These are phyloP conservation scores for Sphaeramia orbicularis DNA, from an alignment of 2,797 vertebrate species.

Conservation along the genomic window DNA sequence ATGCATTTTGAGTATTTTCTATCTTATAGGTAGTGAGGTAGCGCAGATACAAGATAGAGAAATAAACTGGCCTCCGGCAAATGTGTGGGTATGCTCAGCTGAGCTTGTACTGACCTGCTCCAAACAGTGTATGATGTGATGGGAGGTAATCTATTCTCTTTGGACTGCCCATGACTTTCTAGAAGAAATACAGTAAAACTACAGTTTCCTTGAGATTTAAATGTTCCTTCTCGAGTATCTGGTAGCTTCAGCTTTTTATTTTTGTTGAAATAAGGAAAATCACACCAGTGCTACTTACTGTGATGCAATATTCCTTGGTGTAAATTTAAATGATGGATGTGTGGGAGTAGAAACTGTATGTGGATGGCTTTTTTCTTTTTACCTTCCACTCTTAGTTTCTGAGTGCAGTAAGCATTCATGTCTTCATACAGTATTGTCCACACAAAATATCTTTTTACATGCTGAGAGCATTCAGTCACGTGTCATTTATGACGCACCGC, in stretches of 20 bases:
- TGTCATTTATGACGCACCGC: slow-evolving; percentile 16
- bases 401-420: slow-evolving; percentile 57
- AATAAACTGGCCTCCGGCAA: slow-evolving; percentile 44
- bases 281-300: slow-evolving; percentile 27
- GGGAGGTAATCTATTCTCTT: slow-evolving; percentile 52
- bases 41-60: slow-evolving; percentile 19
- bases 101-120: slow-evolving; percentile 61
- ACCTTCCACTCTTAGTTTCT: slow-evolving; percentile 47
- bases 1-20: neutral
- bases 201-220: slow-evolving; percentile 23
- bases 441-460: slow-evolving; percentile 19
- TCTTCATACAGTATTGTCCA: slow-evolving; percentile 26
- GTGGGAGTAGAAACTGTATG: slow-evolving; percentile 57
- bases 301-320: slow-evolving; percentile 46
- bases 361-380: slow-evolving; percentile 70
- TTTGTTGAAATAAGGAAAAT: slow-evolving; percentile 31
- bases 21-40: slow-evolving; percentile 7
- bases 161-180: slow-evolving; percentile 33
- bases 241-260: slow-evolving; percentile 25
- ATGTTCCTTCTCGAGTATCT: neutral
- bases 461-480: slow-evolving; percentile 30
- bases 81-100: slow-evolving; percentile 65
- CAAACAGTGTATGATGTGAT: slow-evolving; percentile 51
- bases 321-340: slow-evolving; percentile 63
- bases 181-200: slow-evolving; percentile 31